These are phyloP conservation scores for Ophioderma brevispina DNA, from an alignment of 35 echinoderm and acorn worm species.

Conservation along the genomic window DNA sequence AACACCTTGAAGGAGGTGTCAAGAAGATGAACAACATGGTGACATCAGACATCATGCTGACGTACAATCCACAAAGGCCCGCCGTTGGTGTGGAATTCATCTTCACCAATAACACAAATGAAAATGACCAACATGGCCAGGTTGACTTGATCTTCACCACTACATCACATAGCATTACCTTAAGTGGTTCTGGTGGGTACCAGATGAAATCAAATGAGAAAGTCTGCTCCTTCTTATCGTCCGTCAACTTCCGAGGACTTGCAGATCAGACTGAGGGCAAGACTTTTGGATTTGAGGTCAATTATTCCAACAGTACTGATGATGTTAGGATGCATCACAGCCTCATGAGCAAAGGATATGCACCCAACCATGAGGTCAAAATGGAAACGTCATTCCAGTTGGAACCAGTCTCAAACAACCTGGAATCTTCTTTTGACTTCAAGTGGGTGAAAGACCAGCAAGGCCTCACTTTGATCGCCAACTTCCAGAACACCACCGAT, in stretches of 20 bases:
- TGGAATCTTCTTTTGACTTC: background rate
- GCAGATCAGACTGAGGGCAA: background rate
- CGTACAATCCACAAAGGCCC: background rate
- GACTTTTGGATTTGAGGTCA: conserved; percentile 33
- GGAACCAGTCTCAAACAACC: background rate
- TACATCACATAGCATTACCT: background rate
- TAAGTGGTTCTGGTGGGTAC: background rate
- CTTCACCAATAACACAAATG: background rate
- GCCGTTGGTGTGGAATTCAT: background rate
- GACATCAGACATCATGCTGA: background rate
- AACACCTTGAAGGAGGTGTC: background rate
- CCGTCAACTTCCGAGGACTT: background rate
- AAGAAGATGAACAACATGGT: background rate
- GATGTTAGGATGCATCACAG: background rate
- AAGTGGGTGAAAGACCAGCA: conserved; percentile 1
- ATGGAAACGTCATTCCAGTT: background rate
- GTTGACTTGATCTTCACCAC: background rate
- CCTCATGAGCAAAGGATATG: background rate
- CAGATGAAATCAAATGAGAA: background rate
- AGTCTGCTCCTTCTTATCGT: background rate
- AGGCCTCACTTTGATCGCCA: background rate
- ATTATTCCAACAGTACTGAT: background rate
- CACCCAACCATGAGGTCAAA: conserved; percentile 9
- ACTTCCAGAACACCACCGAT: background rate
- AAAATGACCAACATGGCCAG: background rate